A percentile compares a stretch with the other conserved stretches of the same genome.
Conservation (phyloP, 2,113 vertebrate genomes). For the Takifugu flavidus region DNA sequence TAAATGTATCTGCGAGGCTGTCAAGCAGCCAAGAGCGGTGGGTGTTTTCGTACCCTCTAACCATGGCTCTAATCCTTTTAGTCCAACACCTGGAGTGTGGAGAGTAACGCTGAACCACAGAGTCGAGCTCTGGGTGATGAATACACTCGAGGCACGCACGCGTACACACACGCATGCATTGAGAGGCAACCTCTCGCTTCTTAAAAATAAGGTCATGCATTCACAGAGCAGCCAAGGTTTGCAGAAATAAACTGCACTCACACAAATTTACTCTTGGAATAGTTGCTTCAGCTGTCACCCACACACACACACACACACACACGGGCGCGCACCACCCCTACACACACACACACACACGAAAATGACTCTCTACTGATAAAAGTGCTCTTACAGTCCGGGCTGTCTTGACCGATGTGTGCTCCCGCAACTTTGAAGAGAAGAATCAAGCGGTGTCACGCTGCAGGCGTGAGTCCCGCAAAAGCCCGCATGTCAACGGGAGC, state of each 20-base stretch:
- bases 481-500: constrained; percentile 32
- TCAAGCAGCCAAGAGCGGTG: constrained; percentile 14
- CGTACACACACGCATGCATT: constrained; percentile 9
- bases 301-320: constrained; percentile 5
- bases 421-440: constrained; percentile 41
- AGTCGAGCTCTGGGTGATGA: background rate
- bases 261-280: constrained; percentile 16
- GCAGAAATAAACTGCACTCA: background rate
- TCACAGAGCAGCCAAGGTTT: constrained; percentile 16
- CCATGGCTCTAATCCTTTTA: constrained; percentile 27
- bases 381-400: constrained; percentile 19
- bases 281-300: constrained; percentile 11
- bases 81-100: constrained; percentile 38
- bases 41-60: constrained; percentile 21
- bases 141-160: background rate
- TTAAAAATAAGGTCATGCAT: constrained; percentile 38
- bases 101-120: constrained; percentile 29
- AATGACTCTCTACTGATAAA: constrained; percentile 39
- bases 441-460: constrained; percentile 21
- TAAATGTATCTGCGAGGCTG: constrained; percentile 2
- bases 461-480: constrained; percentile 31
- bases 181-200: constrained; percentile 5
- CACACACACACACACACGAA: constrained; percentile 10
- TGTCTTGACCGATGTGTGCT: constrained; percentile 15
- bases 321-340: background rate